phyloP scores from a whole-genome alignment of 1,140 invertebrate species.

The Drosophila mayri region DNA sequence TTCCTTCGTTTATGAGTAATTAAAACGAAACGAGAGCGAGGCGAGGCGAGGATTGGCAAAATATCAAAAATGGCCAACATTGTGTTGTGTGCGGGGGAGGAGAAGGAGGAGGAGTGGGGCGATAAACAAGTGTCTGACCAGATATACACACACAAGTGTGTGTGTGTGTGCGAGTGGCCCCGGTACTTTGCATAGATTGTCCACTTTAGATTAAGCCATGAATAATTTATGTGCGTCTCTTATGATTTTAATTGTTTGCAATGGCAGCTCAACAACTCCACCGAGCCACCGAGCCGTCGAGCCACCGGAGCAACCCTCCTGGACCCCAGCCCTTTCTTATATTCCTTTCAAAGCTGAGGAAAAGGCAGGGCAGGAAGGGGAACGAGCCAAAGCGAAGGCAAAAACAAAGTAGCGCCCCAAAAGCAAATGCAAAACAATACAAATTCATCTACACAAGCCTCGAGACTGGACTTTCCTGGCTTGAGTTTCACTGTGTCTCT shows the following conservation, averaged over 20 bases:
- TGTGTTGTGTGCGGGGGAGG: not conserved
- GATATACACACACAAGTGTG: conserved; percentile 12
- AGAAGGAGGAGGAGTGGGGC: not conserved
- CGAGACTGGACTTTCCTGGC: conserved; percentile 26
- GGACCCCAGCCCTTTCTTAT: not conserved
- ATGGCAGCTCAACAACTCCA: conserved; percentile 81
- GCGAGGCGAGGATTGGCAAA: conserved; percentile 36
- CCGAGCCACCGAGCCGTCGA: conserved; percentile 34
- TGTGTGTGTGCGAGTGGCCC: conserved; percentile 24
- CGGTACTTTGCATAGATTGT: conserved; percentile 82
- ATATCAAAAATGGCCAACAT: conserved; percentile 55
- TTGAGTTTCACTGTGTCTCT: conserved; percentile 9
- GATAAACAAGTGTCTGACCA: conserved; percentile 23
- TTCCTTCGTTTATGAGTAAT: conserved; percentile 53
- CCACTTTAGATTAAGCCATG: conserved; percentile 84
- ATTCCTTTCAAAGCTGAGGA: conserved; percentile 42
- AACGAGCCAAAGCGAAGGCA: conserved; percentile 63
- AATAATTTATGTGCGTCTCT: conserved; percentile 85
- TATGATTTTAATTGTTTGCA: conserved; percentile 85
- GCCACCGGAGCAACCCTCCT: conserved; percentile 29
- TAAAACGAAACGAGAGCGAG: conserved; percentile 32
- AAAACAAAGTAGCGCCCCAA: conserved; percentile 81
- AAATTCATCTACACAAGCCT: conserved; percentile 76
- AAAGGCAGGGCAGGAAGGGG: not conserved
- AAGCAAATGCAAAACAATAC: conserved; percentile 83